Evolutionary conservation across 2,113 vertebrate species (phyloP).

Genomic region (Cyanocitta stelleri): DNA sequence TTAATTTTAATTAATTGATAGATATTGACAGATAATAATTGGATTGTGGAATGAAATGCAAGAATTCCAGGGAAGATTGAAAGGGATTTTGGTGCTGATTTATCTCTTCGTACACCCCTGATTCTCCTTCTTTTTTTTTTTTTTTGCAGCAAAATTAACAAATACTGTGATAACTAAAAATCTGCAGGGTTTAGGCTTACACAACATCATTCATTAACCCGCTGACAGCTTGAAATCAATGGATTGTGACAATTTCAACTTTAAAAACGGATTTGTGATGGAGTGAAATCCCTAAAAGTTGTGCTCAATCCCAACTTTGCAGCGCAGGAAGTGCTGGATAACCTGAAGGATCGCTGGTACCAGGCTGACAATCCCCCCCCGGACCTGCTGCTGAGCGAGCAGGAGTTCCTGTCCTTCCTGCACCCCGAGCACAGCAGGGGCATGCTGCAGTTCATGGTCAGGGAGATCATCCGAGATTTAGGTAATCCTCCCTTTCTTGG

Average conservation of each 20-base stretch:
- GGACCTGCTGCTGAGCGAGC: constrained; percentile 85
- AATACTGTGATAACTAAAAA: background rate
- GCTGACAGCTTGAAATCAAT: background rate
- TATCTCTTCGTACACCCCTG: background rate
- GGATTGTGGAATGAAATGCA: background rate
- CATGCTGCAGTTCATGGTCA: constrained; percentile 67
- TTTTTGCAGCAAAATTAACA: background rate
- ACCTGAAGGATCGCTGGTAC: constrained; percentile 95
- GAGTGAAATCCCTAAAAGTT: no score
- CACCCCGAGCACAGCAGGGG: constrained; percentile 94
- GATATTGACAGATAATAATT: background rate
- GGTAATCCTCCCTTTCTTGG: background rate
- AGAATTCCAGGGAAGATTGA: background rate
- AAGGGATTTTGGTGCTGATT: background rate
- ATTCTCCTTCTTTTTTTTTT: background rate
- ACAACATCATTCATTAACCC: background rate
- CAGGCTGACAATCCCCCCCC: constrained; percentile 90
- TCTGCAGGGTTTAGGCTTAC: background rate
- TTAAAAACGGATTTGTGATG: no score
- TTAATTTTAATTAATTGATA: background rate
- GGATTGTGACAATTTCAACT: accelerated
- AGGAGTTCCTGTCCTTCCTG: constrained; percentile 93
- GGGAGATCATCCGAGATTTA: accelerated
- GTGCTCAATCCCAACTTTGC: no score
- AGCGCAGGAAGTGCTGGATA: constrained; percentile 96